These are phyloP conservation scores for Diplosoma virens DNA, from an alignment of 23 tunicate genomes.

Conservation along the genomic window DNA sequence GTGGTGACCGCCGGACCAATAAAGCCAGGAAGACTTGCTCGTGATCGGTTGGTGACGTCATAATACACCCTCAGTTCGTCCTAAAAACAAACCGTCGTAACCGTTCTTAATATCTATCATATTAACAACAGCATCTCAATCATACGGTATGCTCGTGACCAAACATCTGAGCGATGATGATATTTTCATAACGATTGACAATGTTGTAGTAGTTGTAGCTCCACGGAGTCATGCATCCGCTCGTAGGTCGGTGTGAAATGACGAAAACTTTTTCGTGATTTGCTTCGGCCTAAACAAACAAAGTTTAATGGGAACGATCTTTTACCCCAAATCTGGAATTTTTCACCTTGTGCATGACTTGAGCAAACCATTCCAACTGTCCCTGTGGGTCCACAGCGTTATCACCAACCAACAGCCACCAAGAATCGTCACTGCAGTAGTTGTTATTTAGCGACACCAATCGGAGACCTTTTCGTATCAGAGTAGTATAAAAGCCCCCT, in stretches of 20 bases:
- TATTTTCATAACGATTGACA: constrained; percentile 64
- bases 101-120: no score
- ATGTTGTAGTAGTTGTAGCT: constrained; percentile 75
- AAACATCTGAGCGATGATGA: constrained; percentile 78
- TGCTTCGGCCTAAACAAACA: constrained; percentile 66
- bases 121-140: no score
- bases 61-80: constrained; percentile 76
- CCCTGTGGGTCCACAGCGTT: constrained; percentile 80
- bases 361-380: constrained; percentile 77
- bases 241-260: constrained; percentile 89
- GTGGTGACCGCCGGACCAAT: constrained; percentile 89
- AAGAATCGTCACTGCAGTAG: constrained; percentile 90
- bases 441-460: constrained; percentile 87
- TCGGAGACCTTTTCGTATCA: constrained; percentile 67
- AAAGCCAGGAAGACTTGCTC: constrained; percentile 37
- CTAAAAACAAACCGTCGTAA: no score
- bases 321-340: no score
- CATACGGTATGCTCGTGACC: constrained; percentile 95
- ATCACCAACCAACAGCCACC: constrained; percentile 77
- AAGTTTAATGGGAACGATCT: no score
- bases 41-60: constrained; percentile 43
- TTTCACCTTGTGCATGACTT: constrained; percentile 42
- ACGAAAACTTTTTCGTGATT: constrained; percentile 71
- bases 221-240: constrained; percentile 80
- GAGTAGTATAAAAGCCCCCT: constrained; percentile 70